Percentiles rank a stretch among this genome's conserved stretches.
Evolutionary conservation across 1,140 invertebrate species (phyloP).

Genomic region (Monochamus saltuarius): DNA sequence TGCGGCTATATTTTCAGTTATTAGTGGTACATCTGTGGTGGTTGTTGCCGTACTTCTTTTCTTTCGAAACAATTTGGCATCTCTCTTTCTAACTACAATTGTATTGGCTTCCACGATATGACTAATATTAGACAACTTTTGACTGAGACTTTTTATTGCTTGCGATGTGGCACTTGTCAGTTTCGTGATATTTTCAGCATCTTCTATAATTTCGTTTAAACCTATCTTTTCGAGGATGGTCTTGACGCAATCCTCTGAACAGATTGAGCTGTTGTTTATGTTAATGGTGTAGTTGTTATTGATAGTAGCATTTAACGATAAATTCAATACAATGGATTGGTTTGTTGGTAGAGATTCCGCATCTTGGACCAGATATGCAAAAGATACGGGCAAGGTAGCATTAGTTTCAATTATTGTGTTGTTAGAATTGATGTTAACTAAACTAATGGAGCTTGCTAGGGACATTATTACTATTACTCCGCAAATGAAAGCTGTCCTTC

Average conservation of each 20-base stretch:
- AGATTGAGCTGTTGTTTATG: constrained; percentile 17
- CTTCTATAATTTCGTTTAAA: constrained; percentile 20
- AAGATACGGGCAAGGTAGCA: too few relatives aligned
- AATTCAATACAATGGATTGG: constrained; percentile 43
- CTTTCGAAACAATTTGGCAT: background rate
- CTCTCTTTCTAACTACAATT: background rate
- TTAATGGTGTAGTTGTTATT: constrained; percentile 53
- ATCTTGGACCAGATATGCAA: background rate
- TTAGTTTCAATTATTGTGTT: background rate
- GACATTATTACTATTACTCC: constrained; percentile 78
- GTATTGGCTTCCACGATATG: background rate
- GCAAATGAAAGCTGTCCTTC: constrained; percentile 77
- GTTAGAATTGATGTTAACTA: constrained; percentile 11
- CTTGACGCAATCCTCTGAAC: constrained; percentile 22
- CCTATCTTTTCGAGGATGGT: constrained; percentile 11
- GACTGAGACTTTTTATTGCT: constrained; percentile 7
- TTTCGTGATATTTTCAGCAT: constrained; percentile 23
- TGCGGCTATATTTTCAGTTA: background rate
- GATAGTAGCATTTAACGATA: constrained; percentile 49
- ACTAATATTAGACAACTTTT: constrained; percentile 10
- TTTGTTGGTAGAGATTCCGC: background rate
- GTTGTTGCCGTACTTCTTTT: constrained; percentile 5
- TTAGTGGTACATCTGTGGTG: background rate
- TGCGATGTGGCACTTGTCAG: constrained; percentile 19
- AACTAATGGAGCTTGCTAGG: constrained; percentile 47